phyloP scores from a whole-genome alignment of 2,888 invertebrate species.

The Matsumyia berberina region DNA sequence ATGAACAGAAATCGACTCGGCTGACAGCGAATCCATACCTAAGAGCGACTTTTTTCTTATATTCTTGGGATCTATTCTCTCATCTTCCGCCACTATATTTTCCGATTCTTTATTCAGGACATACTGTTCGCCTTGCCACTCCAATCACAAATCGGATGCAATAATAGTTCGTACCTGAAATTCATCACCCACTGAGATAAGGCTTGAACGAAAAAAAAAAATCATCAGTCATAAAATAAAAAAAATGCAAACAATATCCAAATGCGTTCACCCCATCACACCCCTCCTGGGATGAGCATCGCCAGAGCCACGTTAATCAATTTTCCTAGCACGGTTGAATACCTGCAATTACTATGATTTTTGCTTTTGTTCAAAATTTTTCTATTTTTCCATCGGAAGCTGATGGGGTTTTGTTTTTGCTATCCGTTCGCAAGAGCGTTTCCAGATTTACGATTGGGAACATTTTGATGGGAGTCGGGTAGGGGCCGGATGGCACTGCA shows the following conservation, averaged over 20 bases:
- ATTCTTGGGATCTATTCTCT: too few species aligned
- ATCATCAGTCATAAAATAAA: slow-evolving; percentile 19
- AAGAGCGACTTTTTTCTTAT: too few species aligned
- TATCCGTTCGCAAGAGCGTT: slow-evolving; percentile 25
- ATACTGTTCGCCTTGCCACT: slow-evolving; percentile 32
- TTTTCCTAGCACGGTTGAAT: slow-evolving; percentile 64
- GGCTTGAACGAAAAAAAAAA: slow-evolving; percentile 24
- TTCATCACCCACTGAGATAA: slow-evolving; percentile 59
- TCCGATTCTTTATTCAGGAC: slow-evolving; percentile 3
- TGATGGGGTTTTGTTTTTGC: slow-evolving; percentile 50
- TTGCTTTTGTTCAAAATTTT: slow-evolving; percentile 65
- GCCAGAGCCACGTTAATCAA: slow-evolving; percentile 65
- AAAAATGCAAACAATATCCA: slow-evolving; percentile 51
- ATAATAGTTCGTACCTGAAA: slow-evolving; percentile 55
- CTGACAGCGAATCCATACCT: too few species aligned
- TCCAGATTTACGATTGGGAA: slow-evolving; percentile 57
- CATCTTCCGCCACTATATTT: too few species aligned
- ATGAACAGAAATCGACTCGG: too few species aligned
- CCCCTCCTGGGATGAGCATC: slow-evolving; percentile 12
- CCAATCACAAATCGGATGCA: slow-evolving; percentile 59
- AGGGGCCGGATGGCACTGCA: slow-evolving; percentile 9
- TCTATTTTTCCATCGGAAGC: slow-evolving; percentile 54
- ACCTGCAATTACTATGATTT: slow-evolving; percentile 75
- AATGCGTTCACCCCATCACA: slow-evolving; percentile 51
- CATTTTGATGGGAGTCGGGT: slow-evolving; percentile 25